phyloP scores from a whole-genome alignment of 2,888 invertebrate species.

The Ommatoiulus sabulosus region DNA sequence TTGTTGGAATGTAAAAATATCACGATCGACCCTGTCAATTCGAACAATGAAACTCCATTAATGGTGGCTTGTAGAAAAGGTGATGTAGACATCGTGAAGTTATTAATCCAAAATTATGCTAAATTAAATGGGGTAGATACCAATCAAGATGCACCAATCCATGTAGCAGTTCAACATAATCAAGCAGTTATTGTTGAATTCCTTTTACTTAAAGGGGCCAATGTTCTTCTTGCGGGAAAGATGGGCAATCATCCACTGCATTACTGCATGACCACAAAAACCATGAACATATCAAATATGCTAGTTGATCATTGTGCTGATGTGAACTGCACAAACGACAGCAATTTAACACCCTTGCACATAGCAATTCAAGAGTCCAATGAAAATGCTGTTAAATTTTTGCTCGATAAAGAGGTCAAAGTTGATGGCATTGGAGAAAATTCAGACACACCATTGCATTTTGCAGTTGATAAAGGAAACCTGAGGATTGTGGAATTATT shows the following conservation, averaged over 20 bases:
- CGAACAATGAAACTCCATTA: neutral
- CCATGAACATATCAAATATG: neutral
- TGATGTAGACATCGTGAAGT: neutral
- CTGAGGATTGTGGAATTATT: neutral
- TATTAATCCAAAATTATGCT: neutral
- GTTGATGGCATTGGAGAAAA: constrained; percentile 75
- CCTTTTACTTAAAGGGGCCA: neutral
- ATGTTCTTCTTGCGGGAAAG: neutral
- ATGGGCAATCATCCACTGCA: neutral
- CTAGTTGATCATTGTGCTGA: constrained; percentile 72
- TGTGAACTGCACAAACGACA: constrained; percentile 70
- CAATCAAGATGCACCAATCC: neutral
- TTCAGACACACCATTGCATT: constrained; percentile 21
- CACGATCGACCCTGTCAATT: neutral
- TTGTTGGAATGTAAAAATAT: neutral
- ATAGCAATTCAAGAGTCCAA: constrained; percentile 66
- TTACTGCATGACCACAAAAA: neutral
- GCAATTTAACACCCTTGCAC: constrained; percentile 49
- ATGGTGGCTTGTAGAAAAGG: neutral
- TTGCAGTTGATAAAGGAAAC: constrained; percentile 29
- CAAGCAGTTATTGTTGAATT: neutral
- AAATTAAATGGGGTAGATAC: neutral
- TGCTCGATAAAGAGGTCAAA: constrained; percentile 67
- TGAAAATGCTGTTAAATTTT: neutral
- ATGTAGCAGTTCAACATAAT: neutral